These are phyloP conservation scores for Ictalurus punctatus DNA, from an alignment of 2,113 vertebrate genomes.

Conservation along the genomic window DNA sequence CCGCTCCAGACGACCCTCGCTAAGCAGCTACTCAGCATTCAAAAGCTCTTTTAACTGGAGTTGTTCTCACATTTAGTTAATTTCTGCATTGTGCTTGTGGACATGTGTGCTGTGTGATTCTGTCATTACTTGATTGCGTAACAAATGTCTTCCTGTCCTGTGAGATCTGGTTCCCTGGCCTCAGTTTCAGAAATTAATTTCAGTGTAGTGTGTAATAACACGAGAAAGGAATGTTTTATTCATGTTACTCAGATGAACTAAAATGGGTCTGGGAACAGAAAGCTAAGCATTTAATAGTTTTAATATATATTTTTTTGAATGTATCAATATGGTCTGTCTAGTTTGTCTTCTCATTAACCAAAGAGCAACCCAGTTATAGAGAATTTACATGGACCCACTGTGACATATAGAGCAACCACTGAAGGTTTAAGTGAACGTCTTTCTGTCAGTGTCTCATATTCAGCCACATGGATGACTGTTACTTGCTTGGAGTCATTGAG, in stretches of 20 bases:
- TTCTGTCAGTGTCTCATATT: background rate
- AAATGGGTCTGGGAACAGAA: background rate
- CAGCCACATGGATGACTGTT: slow-evolving; percentile 31
- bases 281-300: background rate
- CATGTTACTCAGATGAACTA: background rate
- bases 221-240: background rate
- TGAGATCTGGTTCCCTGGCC: slow-evolving; percentile 2
- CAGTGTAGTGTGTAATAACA: background rate
- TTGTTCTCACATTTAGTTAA: slow-evolving; percentile 28
- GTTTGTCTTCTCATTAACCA: slow-evolving; percentile 28
- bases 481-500: background rate
- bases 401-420: slow-evolving; percentile 11
- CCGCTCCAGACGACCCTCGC: slow-evolving; percentile 70
- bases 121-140: slow-evolving; percentile 19
- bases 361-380: slow-evolving; percentile 4
- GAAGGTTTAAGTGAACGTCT: background rate
- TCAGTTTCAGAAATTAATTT: background rate
- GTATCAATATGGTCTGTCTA: background rate
- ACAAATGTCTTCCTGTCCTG: background rate
- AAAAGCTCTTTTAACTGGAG: background rate
- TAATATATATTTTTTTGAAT: background rate
- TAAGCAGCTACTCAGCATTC: slow-evolving; percentile 25
- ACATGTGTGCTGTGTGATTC: slow-evolving; percentile 18
- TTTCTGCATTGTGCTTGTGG: slow-evolving; percentile 40
- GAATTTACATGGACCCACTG: slow-evolving; percentile 1